Evolutionary conservation across 2,113 vertebrate species (phyloP).

Genomic region (Psilopsiagon aymara): DNA sequence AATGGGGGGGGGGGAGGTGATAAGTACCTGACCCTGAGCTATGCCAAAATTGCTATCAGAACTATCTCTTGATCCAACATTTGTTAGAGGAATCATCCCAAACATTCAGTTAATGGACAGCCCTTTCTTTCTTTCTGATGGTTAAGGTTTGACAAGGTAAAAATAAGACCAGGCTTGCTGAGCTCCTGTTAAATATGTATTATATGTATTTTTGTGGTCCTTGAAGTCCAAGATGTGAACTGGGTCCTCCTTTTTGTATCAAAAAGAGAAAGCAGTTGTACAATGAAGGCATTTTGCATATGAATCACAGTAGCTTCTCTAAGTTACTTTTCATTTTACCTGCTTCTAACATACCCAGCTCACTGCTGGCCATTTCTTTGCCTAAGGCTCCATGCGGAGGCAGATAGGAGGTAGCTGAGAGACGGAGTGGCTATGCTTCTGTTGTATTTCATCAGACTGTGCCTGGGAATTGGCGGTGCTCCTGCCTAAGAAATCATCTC

Average conservation of each 20-base stretch:
- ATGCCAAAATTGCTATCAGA: not conserved
- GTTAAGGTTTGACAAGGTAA: not conserved
- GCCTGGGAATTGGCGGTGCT: not conserved
- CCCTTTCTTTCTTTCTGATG: not conserved
- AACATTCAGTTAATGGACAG: not conserved
- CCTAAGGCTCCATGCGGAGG: not conserved
- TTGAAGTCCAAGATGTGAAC: not conserved
- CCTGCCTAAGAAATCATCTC: not conserved
- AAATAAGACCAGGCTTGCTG: not conserved
- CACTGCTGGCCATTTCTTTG: not conserved
- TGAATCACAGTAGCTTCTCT: not conserved
- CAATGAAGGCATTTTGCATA: not conserved
- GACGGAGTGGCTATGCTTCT: not conserved
- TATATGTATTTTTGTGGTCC: not conserved
- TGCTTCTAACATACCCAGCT: not conserved
- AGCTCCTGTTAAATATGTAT: not conserved
- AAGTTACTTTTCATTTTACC: not conserved
- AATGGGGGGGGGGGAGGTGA: no score
- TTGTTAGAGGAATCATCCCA: not conserved
- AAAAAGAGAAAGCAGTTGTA: not conserved
- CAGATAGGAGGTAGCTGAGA: not conserved
- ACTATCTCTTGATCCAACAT: fast-evolving
- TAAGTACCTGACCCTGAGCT: not conserved
- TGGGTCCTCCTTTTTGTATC: not conserved
- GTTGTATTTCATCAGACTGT: not conserved